Percentiles rank a stretch among this genome's conserved stretches.
Conservation (phyloP, 2,113 vertebrate species). For the Macrotis lagotis region DNA sequence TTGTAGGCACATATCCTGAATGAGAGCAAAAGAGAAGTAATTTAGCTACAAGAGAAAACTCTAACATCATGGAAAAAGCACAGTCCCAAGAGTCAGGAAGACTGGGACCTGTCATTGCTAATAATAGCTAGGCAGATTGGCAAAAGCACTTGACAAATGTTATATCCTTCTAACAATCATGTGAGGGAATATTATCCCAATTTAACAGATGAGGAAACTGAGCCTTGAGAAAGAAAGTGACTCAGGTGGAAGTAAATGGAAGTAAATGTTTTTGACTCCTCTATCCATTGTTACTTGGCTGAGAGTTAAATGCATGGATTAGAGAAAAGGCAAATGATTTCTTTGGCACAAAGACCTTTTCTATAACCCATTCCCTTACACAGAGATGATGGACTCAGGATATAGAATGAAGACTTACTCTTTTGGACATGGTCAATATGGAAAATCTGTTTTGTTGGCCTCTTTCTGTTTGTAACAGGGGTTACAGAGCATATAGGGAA, state of each 20-base stretch:
- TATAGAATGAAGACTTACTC: not conserved
- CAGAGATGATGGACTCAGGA: not conserved
- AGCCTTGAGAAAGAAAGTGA: not conserved
- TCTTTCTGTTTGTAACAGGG: not conserved
- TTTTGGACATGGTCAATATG: not conserved
- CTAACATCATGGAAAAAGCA: not conserved
- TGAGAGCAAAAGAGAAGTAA: not conserved
- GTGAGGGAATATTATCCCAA: not conserved
- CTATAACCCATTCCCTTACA: not conserved
- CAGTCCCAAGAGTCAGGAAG: not conserved
- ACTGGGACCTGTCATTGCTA: not conserved
- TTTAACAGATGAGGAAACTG: not conserved
- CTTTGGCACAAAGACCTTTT: not conserved
- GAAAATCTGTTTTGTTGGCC: not conserved
- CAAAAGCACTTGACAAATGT: not conserved
- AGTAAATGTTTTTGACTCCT: not conserved
- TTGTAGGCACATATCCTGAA: not conserved
- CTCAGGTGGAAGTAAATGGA: not conserved
- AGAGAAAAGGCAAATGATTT: not conserved
- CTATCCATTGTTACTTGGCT: not conserved
- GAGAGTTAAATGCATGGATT: not conserved
- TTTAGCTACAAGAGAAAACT: not conserved
- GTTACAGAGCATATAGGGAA: not conserved
- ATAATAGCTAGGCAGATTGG: not conserved
- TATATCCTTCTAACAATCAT: not conserved